Evolutionary conservation across 2,888 invertebrate genomes (phyloP), one percentile per base, ranked within the genome.

Genomic region (Tiliacea citrago): DNA sequence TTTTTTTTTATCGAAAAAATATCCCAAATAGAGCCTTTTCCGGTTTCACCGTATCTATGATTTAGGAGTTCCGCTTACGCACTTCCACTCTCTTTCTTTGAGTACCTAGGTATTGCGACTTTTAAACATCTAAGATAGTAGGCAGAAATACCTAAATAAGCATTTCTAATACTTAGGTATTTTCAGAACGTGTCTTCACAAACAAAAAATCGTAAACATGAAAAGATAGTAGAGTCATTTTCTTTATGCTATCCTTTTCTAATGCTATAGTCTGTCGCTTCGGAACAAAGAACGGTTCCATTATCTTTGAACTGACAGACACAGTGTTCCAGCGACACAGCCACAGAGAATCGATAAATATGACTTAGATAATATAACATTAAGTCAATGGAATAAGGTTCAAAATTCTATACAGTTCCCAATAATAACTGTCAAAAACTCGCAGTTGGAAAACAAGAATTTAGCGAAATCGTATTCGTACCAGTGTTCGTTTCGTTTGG

Each of bases 401-500:
- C 21, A 73, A 73, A 73, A 65, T 75, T 80, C 68, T 21, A 24
- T 72, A n/a, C 39, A 68, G 47, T 24, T 42, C 12, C 24, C 2
- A 47, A 29, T 42, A 39, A 60, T 60, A 81, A 70, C 77, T 86
- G 86, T 86, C 86, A 86, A 81, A 76, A 83, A 62, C 16, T 49
- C 35, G 16, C 57, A 75, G 75, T 83, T 77, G 85, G 83, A 83
- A 86, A 85, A 85, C 77, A 80, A 79, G 75, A 60, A 63, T 65
- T 76, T 66, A 68, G 75, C 73, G 72, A 87, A 81, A 82, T 79
- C 75, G 78, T 79, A 39, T 4, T 39, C 39, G 29, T n/a, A 35
- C 58, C 57, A 70, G 61, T 70, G 75, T 76, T 68, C 73, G 81
- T 81, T 85, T 87, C 75, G 81, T 81, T 85, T 88, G 82, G 88